phyloP scores from a whole-genome alignment of 1,140 invertebrate genomes.

The Sinonovacula constricta region DNA sequence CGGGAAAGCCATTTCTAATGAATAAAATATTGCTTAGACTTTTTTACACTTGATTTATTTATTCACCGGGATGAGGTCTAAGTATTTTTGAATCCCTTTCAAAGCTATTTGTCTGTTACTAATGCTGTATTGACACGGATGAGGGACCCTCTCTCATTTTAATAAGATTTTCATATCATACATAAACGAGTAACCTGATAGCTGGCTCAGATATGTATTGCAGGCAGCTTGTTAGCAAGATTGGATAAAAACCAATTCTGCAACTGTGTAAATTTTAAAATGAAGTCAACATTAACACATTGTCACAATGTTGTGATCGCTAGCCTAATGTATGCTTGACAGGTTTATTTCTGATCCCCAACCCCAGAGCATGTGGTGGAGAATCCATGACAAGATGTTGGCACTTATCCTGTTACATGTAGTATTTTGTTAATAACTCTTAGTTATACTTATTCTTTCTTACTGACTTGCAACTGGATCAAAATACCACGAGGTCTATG shows the following conservation, averaged over 20 bases:
- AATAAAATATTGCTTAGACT: background rate
- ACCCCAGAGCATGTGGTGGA: no score
- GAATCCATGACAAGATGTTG: no score
- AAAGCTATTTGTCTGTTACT: constrained; percentile 1
- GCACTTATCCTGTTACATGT: no score
- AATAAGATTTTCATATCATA: background rate
- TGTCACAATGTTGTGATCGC: background rate
- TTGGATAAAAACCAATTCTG: background rate
- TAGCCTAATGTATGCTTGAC: background rate
- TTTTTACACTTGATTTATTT: background rate
- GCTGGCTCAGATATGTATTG: background rate
- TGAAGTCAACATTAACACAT: background rate
- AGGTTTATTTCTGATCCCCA: background rate
- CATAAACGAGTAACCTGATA: background rate
- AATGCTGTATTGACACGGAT: background rate
- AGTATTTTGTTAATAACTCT: no score
- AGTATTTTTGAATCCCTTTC: background rate
- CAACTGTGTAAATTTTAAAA: background rate
- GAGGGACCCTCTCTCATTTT: background rate
- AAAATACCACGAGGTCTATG: no score
- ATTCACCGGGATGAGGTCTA: background rate
- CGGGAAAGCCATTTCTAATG: background rate
- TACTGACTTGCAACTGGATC: no score
- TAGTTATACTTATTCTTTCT: no score
- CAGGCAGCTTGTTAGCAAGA: background rate